phyloP scores from a whole-genome alignment of 2,888 invertebrate species.

The Eucriotettix oculatus region DNA sequence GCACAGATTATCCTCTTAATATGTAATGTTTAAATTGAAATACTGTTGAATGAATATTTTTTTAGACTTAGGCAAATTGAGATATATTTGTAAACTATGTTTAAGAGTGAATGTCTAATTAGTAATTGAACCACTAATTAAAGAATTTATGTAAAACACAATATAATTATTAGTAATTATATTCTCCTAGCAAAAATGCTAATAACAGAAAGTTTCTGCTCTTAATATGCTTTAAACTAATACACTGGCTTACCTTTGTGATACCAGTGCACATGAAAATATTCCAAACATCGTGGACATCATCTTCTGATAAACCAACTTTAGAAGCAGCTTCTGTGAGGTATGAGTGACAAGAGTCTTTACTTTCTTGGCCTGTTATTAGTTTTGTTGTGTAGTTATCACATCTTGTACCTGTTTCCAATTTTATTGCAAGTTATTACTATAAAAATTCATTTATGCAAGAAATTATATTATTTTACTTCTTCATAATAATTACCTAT shows the following conservation, averaged over 20 bases:
- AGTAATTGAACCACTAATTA: too few relatives aligned
- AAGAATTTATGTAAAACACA: too few relatives aligned
- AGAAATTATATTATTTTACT: neutral
- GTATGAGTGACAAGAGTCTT: constrained; percentile 29
- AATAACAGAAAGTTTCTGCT: too few relatives aligned
- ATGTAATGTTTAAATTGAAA: neutral
- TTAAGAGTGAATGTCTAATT: too few relatives aligned
- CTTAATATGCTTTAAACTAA: too few relatives aligned
- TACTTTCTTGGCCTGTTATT: constrained; percentile 27
- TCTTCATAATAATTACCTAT: constrained; percentile 18
- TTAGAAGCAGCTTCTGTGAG: constrained; percentile 26
- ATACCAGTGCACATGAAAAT: constrained; percentile 34
- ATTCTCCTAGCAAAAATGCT: too few relatives aligned
- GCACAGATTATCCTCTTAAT: neutral
- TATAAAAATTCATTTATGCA: neutral
- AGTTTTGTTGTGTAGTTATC: constrained; percentile 31
- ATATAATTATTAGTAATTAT: too few relatives aligned
- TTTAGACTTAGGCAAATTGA: neutral
- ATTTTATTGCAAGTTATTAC: neutral
- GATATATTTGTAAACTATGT: too few relatives aligned
- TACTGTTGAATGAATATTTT: neutral
- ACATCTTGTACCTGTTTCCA: constrained; percentile 24
- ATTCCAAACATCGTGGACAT: constrained; percentile 35
- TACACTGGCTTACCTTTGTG: constrained; percentile 18
- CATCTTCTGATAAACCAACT: constrained; percentile 25